Evolutionary conservation across 2,113 vertebrate genomes (phyloP), one percentile per base, ranked within the genome.

Genomic region (Dasypus novemcinctus): DNA sequence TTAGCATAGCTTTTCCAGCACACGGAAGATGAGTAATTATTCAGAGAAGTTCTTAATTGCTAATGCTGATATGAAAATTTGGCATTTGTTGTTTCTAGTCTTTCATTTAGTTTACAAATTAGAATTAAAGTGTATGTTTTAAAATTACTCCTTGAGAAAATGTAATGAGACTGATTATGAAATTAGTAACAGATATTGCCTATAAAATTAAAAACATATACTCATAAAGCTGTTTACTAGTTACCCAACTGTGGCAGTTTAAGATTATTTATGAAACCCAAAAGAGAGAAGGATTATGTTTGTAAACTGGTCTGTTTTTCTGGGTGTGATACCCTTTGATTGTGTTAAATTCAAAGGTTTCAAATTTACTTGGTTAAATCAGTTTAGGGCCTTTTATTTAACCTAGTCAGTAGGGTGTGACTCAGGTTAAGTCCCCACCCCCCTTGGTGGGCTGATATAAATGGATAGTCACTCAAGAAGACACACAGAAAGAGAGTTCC

Each of bases 101-200:
- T 91, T 88, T 91, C 33, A 86, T 74, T 90, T 89, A 74, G 95
- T 87, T 95, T 78, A 54, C 12, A 96, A 95, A 88, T 85, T 81
- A 69, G 74, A 76, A 90, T 66, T 76, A 14, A 54, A 83, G 11
- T 83, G 2, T 43, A 63, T 71, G 17, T 46, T 94, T 92, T 66
- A 20, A 94, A 96, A 87, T 83, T 54, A 87, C 87, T 91, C 43
- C 61, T 93, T 90, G 33, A 94, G 36, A 93, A 96, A 61, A 54
- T 57, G 20, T 5, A 78, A 10, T 95, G 17, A 66, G 33, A 71
- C 52, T 80, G 79, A 83, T 12, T 87, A 80, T 11, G 82, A 72
- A 68, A 81, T 92, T 59, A 80, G 27, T 85, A 96, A 93, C 1
- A 80, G 21, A 94, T 86, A 86, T 59, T 76, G 5, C 54, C n/a